Evolutionary conservation across 2,888 invertebrate species (phyloP), one percentile per base, ranked within the genome.

Genomic region (Trachelus tabidus): DNA sequence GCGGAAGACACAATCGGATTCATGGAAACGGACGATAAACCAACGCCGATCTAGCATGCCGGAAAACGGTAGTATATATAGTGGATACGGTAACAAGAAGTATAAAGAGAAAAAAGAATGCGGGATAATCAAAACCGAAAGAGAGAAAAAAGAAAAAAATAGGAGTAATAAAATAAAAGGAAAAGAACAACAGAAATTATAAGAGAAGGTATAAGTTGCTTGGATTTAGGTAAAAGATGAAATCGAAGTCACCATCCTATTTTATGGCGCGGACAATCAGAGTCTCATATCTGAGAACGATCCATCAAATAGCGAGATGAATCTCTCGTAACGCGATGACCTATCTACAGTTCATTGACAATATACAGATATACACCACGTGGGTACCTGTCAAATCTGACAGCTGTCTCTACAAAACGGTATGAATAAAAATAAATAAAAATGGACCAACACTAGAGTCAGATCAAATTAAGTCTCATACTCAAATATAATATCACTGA

Each of bases 211-310:
- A 34, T 33, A 23, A 71, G 71, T 15, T 12, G 71, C 31, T 71
- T 2, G 71, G 84, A 86, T 56, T 56, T 56, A 56, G 56, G 56
- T 56, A 23, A 56, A 56, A 56, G 56, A 9, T 23, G 56, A 34
- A 34, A 71, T 71, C 71, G 71, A 34, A 71, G 71, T 31, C 71
- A 34, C 34, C 71, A 31, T 71, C 31, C 71, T 31, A 12, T 6
- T 35, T 85, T 85, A 85, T 81, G 80, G 79, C 74, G 23, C 79
- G 81, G 74, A 80, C 85, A 85, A 85, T 85, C 86, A 85, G 79
- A 76, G 80, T 81, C 82, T 85, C 84, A 78, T 85, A 86, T 85
- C 85, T 86, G 12, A 12, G 71, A 34, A 71, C 71, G 71, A 71
- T 71, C 71, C 33, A 71, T 71, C 31, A 31, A 71, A 71, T 33